Evolutionary conservation across 2,113 vertebrate genomes (phyloP), one percentile per base, ranked within the genome.

Genomic region (Glaucidium brasilianum): DNA sequence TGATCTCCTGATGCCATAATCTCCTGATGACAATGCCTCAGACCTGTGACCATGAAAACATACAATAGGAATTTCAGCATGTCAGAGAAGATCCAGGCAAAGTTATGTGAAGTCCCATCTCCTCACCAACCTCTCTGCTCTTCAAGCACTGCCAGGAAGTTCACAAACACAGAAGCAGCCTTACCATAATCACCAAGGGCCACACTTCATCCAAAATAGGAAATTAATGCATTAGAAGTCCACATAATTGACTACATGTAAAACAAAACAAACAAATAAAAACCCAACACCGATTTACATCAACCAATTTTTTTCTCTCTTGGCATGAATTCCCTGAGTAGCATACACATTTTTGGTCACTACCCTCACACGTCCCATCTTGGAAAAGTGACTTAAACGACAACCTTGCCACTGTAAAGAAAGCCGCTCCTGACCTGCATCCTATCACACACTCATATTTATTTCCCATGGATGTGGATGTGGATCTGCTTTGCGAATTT

Each of bases 221-320:
- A 96, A 97, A 97, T 66, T 18, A 92, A 83, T 6, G 49, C 62
- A 95, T 90, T 93, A 79, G 77, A 96, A 96, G 82, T 92, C 80
- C 90, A 88, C 22, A 60, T 47, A 88, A 95, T 78, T 80, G 80
- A 81, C 45, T 58, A 13, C 30, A 34, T 49, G 50, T 37, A 25
- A n/a, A 26, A 47, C 13, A 25, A 29, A 21, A 12, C 10, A 22
- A 12, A 34, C n/a, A n/a, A n/a, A n/a, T n/a, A n/a, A 80, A 26
- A 45, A 7, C 43, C 43, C 37, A 3, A 47, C 34, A 80, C 35
- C 91, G 63, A 94, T 97, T 96, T 92, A 94, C 69, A 95, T 90
- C 82, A 95, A 88, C 72, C 29, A 83, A 12, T 39, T 69, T 67
- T 68, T 71, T 67, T 72, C 23, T 72, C 34, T 71, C 64, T 74